Evolutionary conservation across 92 coral and sea anemone species (phyloP).

Genomic region (Porites lobata): DNA sequence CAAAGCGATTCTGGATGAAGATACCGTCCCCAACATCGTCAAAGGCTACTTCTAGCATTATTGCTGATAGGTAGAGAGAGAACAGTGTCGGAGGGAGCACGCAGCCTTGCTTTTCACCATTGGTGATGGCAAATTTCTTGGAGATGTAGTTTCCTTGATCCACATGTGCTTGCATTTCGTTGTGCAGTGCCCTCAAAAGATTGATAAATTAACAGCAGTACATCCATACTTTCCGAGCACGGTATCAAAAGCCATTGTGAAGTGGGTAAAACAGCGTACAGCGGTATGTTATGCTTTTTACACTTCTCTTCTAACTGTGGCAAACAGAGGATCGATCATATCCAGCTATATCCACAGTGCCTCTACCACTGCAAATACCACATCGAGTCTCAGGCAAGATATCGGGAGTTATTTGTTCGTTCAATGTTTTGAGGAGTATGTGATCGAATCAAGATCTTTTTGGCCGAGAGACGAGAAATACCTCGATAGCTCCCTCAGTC

Average conservation of each 20-base stretch:
- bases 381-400: slow-evolving; percentile 20
- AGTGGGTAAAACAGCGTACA: slow-evolving; percentile 21
- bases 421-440: not conserved
- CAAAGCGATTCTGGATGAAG: slow-evolving; percentile 37
- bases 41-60: slow-evolving; percentile 43
- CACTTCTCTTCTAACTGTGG: slow-evolving; percentile 21
- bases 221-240: slow-evolving; percentile 41
- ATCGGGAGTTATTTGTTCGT: not conserved
- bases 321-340: slow-evolving; percentile 26
- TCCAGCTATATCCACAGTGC: slow-evolving; percentile 4
- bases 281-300: slow-evolving; percentile 20
- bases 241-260: slow-evolving; percentile 39
- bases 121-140: not conserved
- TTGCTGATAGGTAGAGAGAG: slow-evolving; percentile 26
- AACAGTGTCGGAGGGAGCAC: too few relatives aligned
- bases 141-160: too few relatives aligned
- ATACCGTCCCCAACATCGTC: slow-evolving; percentile 25
- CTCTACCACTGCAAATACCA: slow-evolving; percentile 32
- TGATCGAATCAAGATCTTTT: not conserved
- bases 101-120: slow-evolving; percentile 18
- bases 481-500: slow-evolving; percentile 33
- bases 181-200: slow-evolving; percentile 25
- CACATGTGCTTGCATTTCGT: too few relatives aligned
- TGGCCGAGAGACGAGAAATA: slow-evolving; percentile 11
- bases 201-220: slow-evolving; percentile 30